These are phyloP conservation scores for Anas georgica DNA, from an alignment of 2,797 vertebrate genomes.

Conservation along the genomic window DNA sequence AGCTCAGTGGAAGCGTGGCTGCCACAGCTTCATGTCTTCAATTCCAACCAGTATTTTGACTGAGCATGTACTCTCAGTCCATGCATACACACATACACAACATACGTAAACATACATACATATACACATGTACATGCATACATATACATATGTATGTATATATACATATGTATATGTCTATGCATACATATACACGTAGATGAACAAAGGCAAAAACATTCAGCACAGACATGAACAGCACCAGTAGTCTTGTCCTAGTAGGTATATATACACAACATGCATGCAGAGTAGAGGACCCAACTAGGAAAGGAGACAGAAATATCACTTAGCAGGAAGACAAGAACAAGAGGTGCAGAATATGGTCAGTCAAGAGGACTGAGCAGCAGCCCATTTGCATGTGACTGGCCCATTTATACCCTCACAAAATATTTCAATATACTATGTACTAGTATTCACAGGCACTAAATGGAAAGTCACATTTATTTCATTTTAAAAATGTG, in stretches of 20 bases:
- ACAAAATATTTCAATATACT: neutral
- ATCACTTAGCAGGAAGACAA: neutral
- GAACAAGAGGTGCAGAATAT: neutral
- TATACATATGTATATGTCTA: no score
- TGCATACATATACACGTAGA: fast-evolving
- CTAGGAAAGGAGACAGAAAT: neutral
- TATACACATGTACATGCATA: no score
- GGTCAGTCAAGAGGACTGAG: no score
- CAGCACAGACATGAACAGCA: neutral
- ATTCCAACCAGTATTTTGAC: neutral
- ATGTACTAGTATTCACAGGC: neutral
- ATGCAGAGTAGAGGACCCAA: fast-evolving
- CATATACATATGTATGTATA: no score
- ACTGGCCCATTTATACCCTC: neutral
- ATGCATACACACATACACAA: no score
- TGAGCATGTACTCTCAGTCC: neutral
- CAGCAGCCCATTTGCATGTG: no score
- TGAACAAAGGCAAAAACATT: neutral
- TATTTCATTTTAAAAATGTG: neutral
- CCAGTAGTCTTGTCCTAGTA: neutral
- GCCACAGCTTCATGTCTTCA: neutral
- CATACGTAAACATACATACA: no score
- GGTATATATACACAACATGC: fast-evolving
- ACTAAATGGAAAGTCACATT: neutral
- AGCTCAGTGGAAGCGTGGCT: fast-evolving